Conservation (phyloP, 35 echinoderm and acorn worm genomes). For the Nesometra sesokonis region DNA sequence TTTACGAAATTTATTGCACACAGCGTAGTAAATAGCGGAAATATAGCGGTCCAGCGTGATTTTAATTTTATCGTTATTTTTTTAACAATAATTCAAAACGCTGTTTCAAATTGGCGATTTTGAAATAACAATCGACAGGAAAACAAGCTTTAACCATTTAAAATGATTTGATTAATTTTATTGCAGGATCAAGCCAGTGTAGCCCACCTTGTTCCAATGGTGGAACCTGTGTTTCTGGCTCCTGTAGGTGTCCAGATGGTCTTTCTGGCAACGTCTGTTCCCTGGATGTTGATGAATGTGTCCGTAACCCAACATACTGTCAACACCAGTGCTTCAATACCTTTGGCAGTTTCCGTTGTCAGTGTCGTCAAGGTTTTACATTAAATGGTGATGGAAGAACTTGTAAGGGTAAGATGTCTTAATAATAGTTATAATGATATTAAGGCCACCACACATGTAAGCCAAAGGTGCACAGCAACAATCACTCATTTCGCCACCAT, state of each 20-base stretch:
- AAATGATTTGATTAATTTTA: background rate
- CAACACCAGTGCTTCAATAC: background rate
- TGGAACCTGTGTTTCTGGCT: conserved; percentile 48
- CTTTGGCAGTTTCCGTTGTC: background rate
- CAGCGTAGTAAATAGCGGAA: too few species aligned
- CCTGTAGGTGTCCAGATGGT: conserved; percentile 48
- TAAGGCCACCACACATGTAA: background rate
- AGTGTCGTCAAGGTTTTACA: background rate
- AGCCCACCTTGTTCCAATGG: conserved; percentile 62
- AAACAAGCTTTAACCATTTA: too few species aligned
- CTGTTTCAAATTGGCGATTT: too few species aligned
- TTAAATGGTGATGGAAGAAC: background rate
- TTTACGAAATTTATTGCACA: too few species aligned
- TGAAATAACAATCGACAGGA: too few species aligned
- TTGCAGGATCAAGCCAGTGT: conserved; percentile 5
- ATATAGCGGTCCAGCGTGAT: too few species aligned
- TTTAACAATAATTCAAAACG: too few species aligned
- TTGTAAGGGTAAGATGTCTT: background rate
- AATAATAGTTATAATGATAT: too few species aligned
- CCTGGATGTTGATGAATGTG: conserved; percentile 22
- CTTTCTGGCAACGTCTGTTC: conserved; percentile 52
- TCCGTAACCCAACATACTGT: background rate
- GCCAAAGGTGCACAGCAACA: too few species aligned
- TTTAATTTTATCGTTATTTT: too few species aligned
- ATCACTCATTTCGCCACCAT: background rate